Evolutionary conservation across 1,140 invertebrate genomes (phyloP), one percentile per base, ranked within the genome.

Genomic region (Drosophila parvula): DNA sequence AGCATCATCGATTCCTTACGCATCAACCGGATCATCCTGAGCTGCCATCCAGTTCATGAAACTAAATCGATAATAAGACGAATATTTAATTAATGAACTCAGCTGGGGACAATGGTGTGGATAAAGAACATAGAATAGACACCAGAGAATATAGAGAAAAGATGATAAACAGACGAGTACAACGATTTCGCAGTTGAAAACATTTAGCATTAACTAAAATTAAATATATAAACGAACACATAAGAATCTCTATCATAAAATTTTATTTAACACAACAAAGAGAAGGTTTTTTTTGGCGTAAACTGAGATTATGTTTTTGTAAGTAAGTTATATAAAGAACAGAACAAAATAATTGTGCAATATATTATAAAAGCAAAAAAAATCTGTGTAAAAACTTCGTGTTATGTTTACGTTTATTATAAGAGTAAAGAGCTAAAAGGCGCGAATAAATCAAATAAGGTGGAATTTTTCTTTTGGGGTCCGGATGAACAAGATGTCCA

Each of bases 171-270:
- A 65, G 5, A 48, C 61, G 58, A 78, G 74, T 78, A 78, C 75
- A 77, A 77, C 75, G 75, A 78, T 55, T 59, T 77, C 40, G 57
- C 64, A 79, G 51, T 51, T 56, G 32, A 56, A 51, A 68, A 38
- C 45, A 76, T 27, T 14, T 76, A 77, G 48, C 32, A 77, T 51
- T 67, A 34, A 55, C 55, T 50, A 53, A 75, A 67, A 9, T 53
- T 69, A 55, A 64, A 70, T 51, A 41, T 38, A 38, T 77, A 78
- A 59, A 41, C 27, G n/a, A 40, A 48, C 45, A 36, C 27, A 53
- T 53, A 53, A 53, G 50, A 11, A 53, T 53, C 27, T 36, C 11
- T 38, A 48, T 51, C 32, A 11, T 60, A 34, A 27, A 18, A 30
- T 18, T 38, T 43, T 10, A 53, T 58, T 47, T 48, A 12, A 34